Evolutionary conservation across 30 jellyfish, hydroid and myxozoan genomes (phyloP).

Genomic region (Cassiopea xamachana): DNA sequence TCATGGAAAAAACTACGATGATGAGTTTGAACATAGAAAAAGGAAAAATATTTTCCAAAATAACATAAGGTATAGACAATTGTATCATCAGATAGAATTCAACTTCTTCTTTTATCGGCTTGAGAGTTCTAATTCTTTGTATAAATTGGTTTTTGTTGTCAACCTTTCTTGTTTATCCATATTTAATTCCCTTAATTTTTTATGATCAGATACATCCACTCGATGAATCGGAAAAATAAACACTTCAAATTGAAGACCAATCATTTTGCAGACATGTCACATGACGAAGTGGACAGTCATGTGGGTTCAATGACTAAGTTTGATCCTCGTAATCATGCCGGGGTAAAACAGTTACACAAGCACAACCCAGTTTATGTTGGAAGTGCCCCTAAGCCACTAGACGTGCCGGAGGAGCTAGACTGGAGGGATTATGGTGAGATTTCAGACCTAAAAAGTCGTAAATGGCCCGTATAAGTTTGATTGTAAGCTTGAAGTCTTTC

Average conservation of each 20-base stretch:
- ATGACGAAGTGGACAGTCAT: slow-evolving; percentile 69
- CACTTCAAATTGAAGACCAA: slow-evolving; percentile 69
- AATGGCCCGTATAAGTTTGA: no score
- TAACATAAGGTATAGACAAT: slow-evolving; percentile 77
- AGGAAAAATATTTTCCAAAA: slow-evolving; percentile 84
- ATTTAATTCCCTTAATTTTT: neutral
- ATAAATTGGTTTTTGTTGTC: neutral
- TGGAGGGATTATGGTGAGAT: slow-evolving; percentile 96
- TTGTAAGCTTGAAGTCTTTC: no score
- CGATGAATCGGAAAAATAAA: slow-evolving; percentile 80
- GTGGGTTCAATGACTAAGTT: slow-evolving; percentile 76
- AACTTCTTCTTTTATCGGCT: no score
- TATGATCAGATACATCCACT: slow-evolving; percentile 72
- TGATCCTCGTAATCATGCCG: slow-evolving; percentile 89
- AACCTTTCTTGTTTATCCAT: neutral
- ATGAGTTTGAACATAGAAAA: slow-evolving; percentile 61
- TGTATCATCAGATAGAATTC: neutral
- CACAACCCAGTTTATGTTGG: slow-evolving; percentile 64
- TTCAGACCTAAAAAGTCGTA: neutral
- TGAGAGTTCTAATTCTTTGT: no score
- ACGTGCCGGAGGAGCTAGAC: slow-evolving; percentile 91
- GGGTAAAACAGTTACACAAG: slow-evolving; percentile 69
- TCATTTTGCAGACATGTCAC: slow-evolving; percentile 86
- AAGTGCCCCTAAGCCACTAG: slow-evolving; percentile 75
- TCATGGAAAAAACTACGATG: slow-evolving; percentile 53